Evolutionary conservation across 1,140 invertebrate genomes (phyloP), one percentile per base, ranked within the genome.

Genomic region (Heliconius hewitsoni): DNA sequence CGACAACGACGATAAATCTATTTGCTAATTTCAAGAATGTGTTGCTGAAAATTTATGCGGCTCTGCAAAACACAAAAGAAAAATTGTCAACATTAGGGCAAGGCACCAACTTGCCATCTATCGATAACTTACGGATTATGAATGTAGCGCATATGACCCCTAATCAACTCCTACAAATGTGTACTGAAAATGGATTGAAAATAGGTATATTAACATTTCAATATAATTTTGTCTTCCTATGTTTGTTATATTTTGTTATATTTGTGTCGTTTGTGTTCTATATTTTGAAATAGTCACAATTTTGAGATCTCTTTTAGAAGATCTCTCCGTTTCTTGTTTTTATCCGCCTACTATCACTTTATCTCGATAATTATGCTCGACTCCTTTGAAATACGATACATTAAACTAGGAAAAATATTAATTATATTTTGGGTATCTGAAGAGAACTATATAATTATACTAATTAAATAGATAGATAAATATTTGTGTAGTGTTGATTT

Each of bases 111-210:
- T 76, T 90, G 50, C 89, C 90, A 0, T 71, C 87, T 1, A 79
- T 85, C 0, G 89, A 91, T 6, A 89, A 94, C 27, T 77, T 93
- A 46, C 79, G 77, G 3, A 84, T 93, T 16, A 93, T 92, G 89
- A 93, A 94, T 71, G 87, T 93, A 16, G 85, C 88, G 19, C 88
- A 89, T 27, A 83, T 93, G 86, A 85, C 86, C 1, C 87, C 91
- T 0, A 86, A 86, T 18, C 90, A 92, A 73, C 75, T 94, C 72
- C 78, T 93, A 1, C 85, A 93, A 72, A 79, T 93, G 34, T 94
- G 91, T 71, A 77, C 88, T 18, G 85, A 82, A 74, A 73, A 82
- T 8, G 86, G 85, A 74, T 46, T 50, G 16, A 71, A 73, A 73
- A 75, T 71, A 71, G 34, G 71, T 71, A 77, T 71, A 46, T 34